phyloP scores from a whole-genome alignment of 2,888 invertebrate species.

The Tenthredo scrophulariae region DNA sequence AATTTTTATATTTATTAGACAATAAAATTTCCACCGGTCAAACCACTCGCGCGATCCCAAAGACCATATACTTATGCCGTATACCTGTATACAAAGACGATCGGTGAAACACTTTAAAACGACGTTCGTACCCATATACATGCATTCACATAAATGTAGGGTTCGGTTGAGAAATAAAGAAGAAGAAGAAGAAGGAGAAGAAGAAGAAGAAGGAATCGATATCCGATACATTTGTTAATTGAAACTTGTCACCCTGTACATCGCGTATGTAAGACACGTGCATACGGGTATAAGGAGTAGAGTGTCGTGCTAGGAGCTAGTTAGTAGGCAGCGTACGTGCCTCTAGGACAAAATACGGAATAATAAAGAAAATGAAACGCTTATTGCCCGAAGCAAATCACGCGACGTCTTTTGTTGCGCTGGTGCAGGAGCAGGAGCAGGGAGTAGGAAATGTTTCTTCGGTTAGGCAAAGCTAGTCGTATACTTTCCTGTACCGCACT shows the following conservation, averaged over 20 bases:
- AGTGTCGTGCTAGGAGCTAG: slow-evolving; percentile 49
- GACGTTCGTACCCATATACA: not conserved
- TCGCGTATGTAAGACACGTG: not conserved
- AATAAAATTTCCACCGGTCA: slow-evolving; percentile 59
- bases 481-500: not conserved
- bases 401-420: slow-evolving; percentile 58
- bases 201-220: not conserved
- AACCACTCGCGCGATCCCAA: slow-evolving; percentile 25
- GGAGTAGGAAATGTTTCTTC: slow-evolving; percentile 8
- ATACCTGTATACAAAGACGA: not conserved
- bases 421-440: not conserved
- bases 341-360: slow-evolving; percentile 73
- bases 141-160: not conserved
- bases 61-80: not conserved
- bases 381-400: slow-evolving; percentile 63
- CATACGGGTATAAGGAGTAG: not conserved
- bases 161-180: not conserved
- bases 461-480: not conserved
- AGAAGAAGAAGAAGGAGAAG: not conserved
- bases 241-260: slow-evolving; percentile 26
- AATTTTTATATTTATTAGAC: slow-evolving; percentile 67
- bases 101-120: not conserved
- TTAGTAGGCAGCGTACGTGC: slow-evolving; percentile 70
- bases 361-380: slow-evolving; percentile 69
- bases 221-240: not conserved